Conservation (phyloP, 2,797 vertebrate species). For the Aeoliscus strigatus region DNA sequence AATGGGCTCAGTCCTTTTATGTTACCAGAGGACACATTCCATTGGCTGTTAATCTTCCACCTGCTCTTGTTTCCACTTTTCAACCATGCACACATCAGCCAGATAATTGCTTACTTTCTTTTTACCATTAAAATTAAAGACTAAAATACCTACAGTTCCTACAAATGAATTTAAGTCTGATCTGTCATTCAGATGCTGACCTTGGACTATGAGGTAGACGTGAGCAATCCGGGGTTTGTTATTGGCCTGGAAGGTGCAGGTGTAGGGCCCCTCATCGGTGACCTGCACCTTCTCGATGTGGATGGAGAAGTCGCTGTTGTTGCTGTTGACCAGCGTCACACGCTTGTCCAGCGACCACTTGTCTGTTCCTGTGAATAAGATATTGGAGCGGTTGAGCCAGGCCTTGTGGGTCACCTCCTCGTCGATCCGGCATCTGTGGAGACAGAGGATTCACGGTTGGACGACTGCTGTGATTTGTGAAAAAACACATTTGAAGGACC, state of each 20-base stretch:
- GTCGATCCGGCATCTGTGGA: conserved; percentile 82
- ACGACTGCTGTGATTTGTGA: no score
- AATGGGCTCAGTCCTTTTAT: conserved; percentile 13
- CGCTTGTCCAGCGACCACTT: conserved; percentile 89
- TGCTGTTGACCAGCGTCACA: conserved; percentile 83
- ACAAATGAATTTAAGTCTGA: no score
- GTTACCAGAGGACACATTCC: not conserved
- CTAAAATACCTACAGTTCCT: no score
- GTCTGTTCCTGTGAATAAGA: conserved; percentile 86
- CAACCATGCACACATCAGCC: not conserved
- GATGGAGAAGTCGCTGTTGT: conserved; percentile 87
- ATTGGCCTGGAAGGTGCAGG: conserved; percentile 88
- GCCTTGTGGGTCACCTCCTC: conserved; percentile 89
- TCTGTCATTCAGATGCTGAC: conserved; percentile 54
- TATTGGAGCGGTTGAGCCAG: conserved; percentile 91
- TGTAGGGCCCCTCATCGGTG: conserved; percentile 86
- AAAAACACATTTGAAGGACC: no score
- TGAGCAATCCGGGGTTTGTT: conserved; percentile 84
- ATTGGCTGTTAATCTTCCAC: conserved; percentile 6
- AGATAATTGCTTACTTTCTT: no score
- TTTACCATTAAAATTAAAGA: no score
- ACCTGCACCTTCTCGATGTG: conserved; percentile 83
- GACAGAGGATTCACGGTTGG: no score
- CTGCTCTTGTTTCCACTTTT: conserved; percentile 6
- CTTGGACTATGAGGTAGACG: conserved; percentile 91